Conservation (phyloP, 2,888 invertebrate genomes). For the Diaprepes abbreviatus region DNA sequence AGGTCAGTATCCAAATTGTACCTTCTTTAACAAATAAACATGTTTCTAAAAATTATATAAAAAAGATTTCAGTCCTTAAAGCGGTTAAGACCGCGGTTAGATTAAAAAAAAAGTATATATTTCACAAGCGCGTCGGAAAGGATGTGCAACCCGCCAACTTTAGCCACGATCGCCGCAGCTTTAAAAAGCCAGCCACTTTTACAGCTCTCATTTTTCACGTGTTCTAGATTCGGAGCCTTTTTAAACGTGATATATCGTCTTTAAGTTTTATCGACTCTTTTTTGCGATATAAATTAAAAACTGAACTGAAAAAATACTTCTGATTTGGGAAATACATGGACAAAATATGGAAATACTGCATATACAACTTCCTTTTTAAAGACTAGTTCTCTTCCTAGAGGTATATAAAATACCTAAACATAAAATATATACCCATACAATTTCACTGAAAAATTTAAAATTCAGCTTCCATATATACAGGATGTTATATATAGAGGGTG, state of each 20-base stretch:
- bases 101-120: constrained; percentile 58
- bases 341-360: too few relatives aligned
- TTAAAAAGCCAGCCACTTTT: constrained; percentile 63
- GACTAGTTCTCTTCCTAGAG: too few relatives aligned
- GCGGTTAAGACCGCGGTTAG: constrained; percentile 48
- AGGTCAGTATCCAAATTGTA: too few relatives aligned
- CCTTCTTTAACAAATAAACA: too few relatives aligned
- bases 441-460: too few relatives aligned
- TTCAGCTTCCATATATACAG: too few relatives aligned
- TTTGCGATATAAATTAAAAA: neutral
- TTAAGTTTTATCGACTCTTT: constrained; percentile 19
- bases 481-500: too few relatives aligned
- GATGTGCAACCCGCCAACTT: constrained; percentile 59
- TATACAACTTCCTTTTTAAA: too few relatives aligned
- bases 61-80: constrained; percentile 34
- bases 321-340: too few relatives aligned
- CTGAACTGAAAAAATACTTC: too few relatives aligned
- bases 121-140: constrained; percentile 58
- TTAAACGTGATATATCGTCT: constrained; percentile 20
- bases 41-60: neutral
- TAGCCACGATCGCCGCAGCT: constrained; percentile 63
- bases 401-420: too few relatives aligned
- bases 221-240: constrained; percentile 51
- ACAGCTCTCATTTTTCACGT: constrained; percentile 61
- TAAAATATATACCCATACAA: too few relatives aligned